Evolutionary conservation across 2,113 vertebrate species (phyloP).

Genomic region (Lepidothrix coronata): DNA sequence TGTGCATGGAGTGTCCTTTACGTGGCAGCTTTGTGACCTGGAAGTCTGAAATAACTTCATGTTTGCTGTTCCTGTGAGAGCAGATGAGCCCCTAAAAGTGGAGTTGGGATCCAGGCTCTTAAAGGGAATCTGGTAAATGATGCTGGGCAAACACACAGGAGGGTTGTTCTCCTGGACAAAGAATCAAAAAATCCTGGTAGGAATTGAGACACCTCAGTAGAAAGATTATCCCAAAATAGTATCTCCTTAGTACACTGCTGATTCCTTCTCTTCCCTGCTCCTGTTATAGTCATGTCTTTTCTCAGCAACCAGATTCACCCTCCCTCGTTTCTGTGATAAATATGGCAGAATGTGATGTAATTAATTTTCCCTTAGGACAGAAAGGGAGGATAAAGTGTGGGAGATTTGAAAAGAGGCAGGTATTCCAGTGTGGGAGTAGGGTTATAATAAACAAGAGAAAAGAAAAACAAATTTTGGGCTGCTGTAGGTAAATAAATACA

Average conservation of each 20-base stretch:
- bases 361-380: neutral
- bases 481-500: neutral
- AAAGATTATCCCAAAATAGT: constrained; percentile 13
- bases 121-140: neutral
- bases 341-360: neutral
- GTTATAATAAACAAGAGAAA: neutral
- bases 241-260: neutral
- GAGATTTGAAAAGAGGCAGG: neutral
- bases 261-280: neutral
- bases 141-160: neutral
- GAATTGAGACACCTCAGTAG: neutral
- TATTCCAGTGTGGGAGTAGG: neutral
- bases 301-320: neutral
- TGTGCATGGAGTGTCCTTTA: constrained; percentile 40
- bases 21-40: neutral
- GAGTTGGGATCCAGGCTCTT: neutral
- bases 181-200: neutral
- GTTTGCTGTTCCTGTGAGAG: neutral
- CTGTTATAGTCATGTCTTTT: neutral
- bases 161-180: neutral
- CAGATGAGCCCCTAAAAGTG: neutral
- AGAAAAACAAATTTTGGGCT: neutral
- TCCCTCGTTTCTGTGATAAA: neutral
- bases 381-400: neutral
- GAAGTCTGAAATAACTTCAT: neutral